phyloP scores from a whole-genome alignment of 2,113 vertebrate species.

The Meriones unguiculatus region DNA sequence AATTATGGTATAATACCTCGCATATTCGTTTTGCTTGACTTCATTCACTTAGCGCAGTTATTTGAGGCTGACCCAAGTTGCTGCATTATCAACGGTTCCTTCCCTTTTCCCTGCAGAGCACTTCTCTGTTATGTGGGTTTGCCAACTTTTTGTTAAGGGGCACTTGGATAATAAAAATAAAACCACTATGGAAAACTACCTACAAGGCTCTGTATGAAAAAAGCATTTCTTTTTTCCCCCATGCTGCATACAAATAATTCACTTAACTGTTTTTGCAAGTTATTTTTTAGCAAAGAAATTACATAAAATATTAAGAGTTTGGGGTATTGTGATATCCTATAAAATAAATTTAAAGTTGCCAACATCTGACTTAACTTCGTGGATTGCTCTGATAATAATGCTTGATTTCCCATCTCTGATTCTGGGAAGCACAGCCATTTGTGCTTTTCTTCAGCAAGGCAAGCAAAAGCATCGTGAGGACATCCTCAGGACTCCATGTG shows the following conservation, averaged over 20 bases:
- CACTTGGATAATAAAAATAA: background rate
- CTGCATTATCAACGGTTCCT: background rate
- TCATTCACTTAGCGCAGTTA: background rate
- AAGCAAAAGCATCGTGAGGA: background rate
- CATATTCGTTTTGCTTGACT: background rate
- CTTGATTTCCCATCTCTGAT: background rate
- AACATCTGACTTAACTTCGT: background rate
- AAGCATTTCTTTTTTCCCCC: background rate
- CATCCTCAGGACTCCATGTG: background rate
- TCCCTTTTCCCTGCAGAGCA: background rate
- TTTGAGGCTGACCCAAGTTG: background rate
- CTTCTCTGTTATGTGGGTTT: background rate
- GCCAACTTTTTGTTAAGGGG: background rate
- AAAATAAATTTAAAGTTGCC: background rate
- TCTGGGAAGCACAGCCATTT: background rate
- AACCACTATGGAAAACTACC: background rate
- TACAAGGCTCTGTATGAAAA: background rate
- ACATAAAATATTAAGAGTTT: background rate
- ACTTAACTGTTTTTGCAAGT: background rate
- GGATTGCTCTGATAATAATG: background rate
- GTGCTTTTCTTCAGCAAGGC: background rate
- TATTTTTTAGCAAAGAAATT: slow-evolving; percentile 16
- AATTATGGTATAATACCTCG: background rate
- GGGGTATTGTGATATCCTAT: background rate
- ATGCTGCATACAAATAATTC: background rate